Base-by-base conservation (phyloP, 2,888 invertebrate species). In the Archips crataeganus region DNA sequence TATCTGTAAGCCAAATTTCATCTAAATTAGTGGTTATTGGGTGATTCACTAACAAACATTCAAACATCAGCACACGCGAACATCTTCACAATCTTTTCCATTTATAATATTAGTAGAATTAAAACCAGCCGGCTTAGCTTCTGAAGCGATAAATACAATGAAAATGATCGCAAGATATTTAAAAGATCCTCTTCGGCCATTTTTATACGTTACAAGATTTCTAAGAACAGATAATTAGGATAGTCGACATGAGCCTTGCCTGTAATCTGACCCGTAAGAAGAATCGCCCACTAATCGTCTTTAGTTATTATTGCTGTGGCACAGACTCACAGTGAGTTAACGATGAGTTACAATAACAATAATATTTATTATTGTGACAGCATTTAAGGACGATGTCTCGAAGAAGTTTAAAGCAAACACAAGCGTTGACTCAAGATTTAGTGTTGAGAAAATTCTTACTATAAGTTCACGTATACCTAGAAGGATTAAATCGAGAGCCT, bases 141-240 rank as follows among this genome's bases (percentile, higher is more conserved):
- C 45, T 45, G 45, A 11, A 4, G 47, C 47, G 13, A 49, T 49
- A 13, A 13, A 3, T 49, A 49, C n/a, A 51, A 51, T 51, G 51
- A 15, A 51, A 15, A 23, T 23, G 51, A 51, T 15, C 15, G 6
- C n/a, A 6, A 15, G n/a, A 32, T 32, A 57, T 57, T 57, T 10
- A 10, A 57, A 23, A 32, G 10, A 32, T 4, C 32, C 32, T 63
- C 45, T 42, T 3, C 11, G 2, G n/a, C 13, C 32, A 34, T n/a
- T 11, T 6, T 45, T 60, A 60, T 36, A n/a, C 11, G 15, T 4
- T 10, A 23, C 6, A 62, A 62, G 39, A 62, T 36, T 65, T 65
- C 65, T 65, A n/a, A 8, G 65, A 67, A 67, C 9, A 15, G 66
- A 67, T 67, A 13, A 63, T 63, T n/a, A 36, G 34, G 49, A 65